These are phyloP conservation scores for Apamea monoglypha DNA, from an alignment of 2,888 invertebrate species.

Conservation along the genomic window DNA sequence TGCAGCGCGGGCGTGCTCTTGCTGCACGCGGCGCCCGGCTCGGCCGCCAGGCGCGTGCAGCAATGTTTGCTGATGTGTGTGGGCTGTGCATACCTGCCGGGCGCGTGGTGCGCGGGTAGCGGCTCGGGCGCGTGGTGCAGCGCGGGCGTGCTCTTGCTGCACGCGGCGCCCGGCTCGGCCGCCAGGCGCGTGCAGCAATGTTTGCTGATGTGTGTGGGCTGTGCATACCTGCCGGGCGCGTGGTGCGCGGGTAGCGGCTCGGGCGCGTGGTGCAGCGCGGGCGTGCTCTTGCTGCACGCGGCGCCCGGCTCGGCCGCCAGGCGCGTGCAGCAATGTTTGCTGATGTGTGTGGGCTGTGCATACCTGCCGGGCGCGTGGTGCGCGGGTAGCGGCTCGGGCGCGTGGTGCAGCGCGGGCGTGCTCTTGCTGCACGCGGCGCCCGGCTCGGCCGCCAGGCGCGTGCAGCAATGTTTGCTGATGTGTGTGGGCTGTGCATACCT, in stretches of 20 bases:
- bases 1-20: constrained; percentile 97
- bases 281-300: constrained; percentile 95
- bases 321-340: too few species aligned
- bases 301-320: constrained; percentile 91
- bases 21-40: constrained; percentile 91
- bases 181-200: too few species aligned
- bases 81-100: constrained; percentile 16
- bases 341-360: constrained; percentile 81
- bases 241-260: constrained; percentile 64
- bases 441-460: constrained; percentile 92
- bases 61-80: too few species aligned
- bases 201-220: too few species aligned
- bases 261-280: constrained; percentile 95
- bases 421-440: constrained; percentile 93
- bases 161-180: constrained; percentile 87
- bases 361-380: constrained; percentile 59
- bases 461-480: too few species aligned
- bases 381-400: constrained; percentile 87
- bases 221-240: background rate
- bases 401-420: constrained; percentile 95
- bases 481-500: background rate
- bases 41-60: constrained; percentile 93
- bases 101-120: too few species aligned
- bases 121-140: constrained; percentile 92
- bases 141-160: constrained; percentile 97